Evolutionary conservation across 2,888 invertebrate genomes (phyloP), one percentile per base, ranked within the genome.

Genomic region (Ormyrus rosae): DNA sequence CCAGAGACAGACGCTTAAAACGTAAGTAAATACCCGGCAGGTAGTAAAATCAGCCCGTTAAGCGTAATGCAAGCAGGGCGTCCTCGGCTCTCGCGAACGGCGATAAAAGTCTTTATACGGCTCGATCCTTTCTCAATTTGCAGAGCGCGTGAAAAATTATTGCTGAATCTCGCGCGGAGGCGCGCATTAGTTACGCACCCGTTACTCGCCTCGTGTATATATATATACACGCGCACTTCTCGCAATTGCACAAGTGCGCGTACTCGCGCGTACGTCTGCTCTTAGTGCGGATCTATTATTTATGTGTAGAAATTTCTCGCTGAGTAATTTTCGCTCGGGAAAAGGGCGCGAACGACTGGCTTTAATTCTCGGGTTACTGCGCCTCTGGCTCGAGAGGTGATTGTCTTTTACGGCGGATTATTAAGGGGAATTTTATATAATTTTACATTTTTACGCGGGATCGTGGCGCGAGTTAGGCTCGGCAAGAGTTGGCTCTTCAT

Each of bases 111-210:
- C 63, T 63, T 45, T 48, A 10, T 50, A 50, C 13, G 51, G 13
- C 45, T n/a, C 6, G 51, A 63, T 76, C 46, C 61, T 61, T 63
- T 76, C 53, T 61, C n/a, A 61, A 73, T 53, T 48, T 55, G 60
- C 56, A 61, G n/a, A 48, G 7, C 9, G n/a, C 53, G 58, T 11
- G 67, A 72, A 61, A 79, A 69, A 74, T 71, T 69, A 70, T 64
- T 63, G 51, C 51, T 65, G 45, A 74, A 74, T 74, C 67, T 19
- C 45, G 46, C 34, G 46, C 46, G 10, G 48, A 74, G 69, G 63
- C 69, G 56, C 55, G 9, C 50, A 81, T 82, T 83, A 80, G 82
- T 83, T 84, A 83, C 83, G 83, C 84, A 83, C 73, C 82, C 84
- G 81, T 83, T 83, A 81, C 80, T 82, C 34, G 34, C 34, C 79